A percentile compares a stretch with the other conserved stretches of the same genome.
Conservation (phyloP, 2,888 invertebrate species). For the Coremacera marginata region DNA sequence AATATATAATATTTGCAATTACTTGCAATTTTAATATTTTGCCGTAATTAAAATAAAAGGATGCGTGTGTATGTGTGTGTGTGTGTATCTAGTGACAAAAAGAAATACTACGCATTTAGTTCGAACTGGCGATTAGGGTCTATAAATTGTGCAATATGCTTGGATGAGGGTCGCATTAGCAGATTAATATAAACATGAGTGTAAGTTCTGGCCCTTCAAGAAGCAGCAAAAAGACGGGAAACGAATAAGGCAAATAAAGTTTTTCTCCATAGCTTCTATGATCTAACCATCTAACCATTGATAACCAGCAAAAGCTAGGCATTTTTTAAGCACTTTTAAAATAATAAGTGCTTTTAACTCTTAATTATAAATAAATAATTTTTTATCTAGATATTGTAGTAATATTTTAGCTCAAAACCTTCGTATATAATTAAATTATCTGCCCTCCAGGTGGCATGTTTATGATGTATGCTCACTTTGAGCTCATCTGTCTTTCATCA, state of each 20-base stretch:
- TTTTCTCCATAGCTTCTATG: too few relatives aligned
- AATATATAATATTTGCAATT: slow-evolving; percentile 29
- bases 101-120: background rate
- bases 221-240: background rate
- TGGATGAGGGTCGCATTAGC: slow-evolving; percentile 14
- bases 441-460: too few relatives aligned
- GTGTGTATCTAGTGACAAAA: background rate
- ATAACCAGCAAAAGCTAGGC: too few relatives aligned
- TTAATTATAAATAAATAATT: too few relatives aligned
- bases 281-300: too few relatives aligned
- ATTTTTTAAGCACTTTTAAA: too few relatives aligned
- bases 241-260: background rate
- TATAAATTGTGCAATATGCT: slow-evolving; percentile 13
- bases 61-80: background rate
- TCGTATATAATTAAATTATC: too few relatives aligned
- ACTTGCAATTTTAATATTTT: slow-evolving; percentile 33
- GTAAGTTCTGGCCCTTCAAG: background rate
- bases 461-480: too few relatives aligned
- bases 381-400: too few relatives aligned
- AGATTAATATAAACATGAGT: background rate
- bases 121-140: slow-evolving; percentile 17
- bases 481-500: too few relatives aligned
- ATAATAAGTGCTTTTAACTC: too few relatives aligned
- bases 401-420: too few relatives aligned
- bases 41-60: slow-evolving; percentile 11